Evolutionary conservation across 53 echinoderm and acorn worm genomes (phyloP).

Genomic region (Crossaster papposus): DNA sequence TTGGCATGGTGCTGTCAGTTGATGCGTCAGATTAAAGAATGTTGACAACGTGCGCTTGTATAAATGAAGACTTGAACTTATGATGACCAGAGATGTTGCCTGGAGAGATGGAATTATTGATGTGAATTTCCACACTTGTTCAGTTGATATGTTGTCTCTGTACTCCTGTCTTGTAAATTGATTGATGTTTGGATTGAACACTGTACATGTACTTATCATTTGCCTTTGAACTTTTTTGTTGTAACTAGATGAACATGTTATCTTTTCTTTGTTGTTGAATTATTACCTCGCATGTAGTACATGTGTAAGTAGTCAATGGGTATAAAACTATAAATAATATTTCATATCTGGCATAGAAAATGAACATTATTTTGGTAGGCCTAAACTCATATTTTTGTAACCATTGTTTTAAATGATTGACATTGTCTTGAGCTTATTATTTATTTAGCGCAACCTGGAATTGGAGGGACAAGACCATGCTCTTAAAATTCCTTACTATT

Average conservation of each 20-base stretch:
- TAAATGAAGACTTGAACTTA: neutral
- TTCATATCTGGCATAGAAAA: neutral
- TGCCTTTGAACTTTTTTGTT: neutral
- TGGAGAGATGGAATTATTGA: neutral
- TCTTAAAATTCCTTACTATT: neutral
- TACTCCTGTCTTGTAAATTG: neutral
- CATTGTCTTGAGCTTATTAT: neutral
- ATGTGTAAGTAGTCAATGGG: no score
- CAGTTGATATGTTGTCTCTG: neutral
- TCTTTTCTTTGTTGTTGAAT: no score
- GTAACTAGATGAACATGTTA: no score
- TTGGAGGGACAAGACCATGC: neutral
- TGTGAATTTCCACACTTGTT: neutral
- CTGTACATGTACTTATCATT: neutral
- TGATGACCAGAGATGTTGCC: neutral
- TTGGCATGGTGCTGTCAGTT: slow-evolving; percentile 17
- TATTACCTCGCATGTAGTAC: no score
- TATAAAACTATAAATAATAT: neutral
- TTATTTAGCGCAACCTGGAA: neutral
- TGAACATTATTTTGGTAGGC: neutral
- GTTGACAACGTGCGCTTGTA: neutral
- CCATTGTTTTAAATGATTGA: neutral
- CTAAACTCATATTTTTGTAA: neutral
- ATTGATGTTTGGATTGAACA: neutral
- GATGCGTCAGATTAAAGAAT: neutral